Conservation (phyloP, 2,888 invertebrate genomes). For the Heliconius cydno region DNA sequence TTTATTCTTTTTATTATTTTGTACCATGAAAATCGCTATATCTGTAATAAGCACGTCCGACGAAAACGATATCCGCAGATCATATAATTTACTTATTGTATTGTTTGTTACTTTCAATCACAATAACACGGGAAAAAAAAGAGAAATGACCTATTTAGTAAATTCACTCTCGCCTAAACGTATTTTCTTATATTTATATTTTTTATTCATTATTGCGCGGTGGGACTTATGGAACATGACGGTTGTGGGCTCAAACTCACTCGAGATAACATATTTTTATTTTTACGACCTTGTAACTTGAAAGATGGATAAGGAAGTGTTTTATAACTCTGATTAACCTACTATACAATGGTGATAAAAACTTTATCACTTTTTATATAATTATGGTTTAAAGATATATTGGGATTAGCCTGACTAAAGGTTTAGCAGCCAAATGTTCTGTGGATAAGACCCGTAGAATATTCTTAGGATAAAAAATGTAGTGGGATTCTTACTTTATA, state of each 20-base stretch:
- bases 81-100: conserved; percentile 57
- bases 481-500: too few relatives aligned
- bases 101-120: conserved; percentile 42
- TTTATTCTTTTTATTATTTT: background rate
- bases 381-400: too few relatives aligned
- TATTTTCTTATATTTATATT: background rate
- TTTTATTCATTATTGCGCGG: background rate
- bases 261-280: too few relatives aligned
- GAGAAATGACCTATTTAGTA: background rate
- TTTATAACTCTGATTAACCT: too few relatives aligned
- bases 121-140: conserved; percentile 8
- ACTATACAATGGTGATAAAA: too few relatives aligned
- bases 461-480: too few relatives aligned
- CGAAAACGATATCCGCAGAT: conserved; percentile 68
- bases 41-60: conserved; percentile 70
- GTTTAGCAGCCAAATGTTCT: too few relatives aligned
- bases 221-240: background rate
- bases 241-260: background rate
- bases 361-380: too few relatives aligned
- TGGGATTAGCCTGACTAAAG: too few relatives aligned
- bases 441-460: too few relatives aligned
- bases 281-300: too few relatives aligned
- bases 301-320: too few relatives aligned
- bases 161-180: background rate
- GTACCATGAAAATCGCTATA: conserved; percentile 56